phyloP scores from a whole-genome alignment of 2,113 vertebrate genomes.

The Macroglossus sobrinus region DNA sequence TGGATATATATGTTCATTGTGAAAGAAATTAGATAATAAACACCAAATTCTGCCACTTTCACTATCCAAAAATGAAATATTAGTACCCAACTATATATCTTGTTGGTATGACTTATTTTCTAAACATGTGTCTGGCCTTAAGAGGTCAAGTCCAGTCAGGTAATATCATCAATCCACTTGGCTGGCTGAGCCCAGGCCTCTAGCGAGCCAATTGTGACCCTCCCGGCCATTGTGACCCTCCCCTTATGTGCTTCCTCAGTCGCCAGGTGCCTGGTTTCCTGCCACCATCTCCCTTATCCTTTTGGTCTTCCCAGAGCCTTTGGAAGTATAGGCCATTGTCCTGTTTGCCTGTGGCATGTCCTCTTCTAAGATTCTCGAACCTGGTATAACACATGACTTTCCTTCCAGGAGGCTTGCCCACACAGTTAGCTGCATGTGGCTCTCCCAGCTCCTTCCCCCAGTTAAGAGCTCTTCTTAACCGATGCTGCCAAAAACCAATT shows the following conservation, averaged over 20 bases:
- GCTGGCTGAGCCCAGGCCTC: background rate
- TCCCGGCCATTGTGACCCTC: rapidly evolving
- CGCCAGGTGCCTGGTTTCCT: background rate
- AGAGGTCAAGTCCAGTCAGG: background rate
- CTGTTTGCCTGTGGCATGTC: background rate
- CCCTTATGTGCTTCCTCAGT: background rate
- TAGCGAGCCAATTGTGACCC: too few relatives aligned
- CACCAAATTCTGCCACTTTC: background rate
- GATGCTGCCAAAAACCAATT: background rate
- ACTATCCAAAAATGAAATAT: background rate
- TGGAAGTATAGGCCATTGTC: background rate
- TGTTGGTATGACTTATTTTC: background rate
- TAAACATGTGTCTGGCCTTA: background rate
- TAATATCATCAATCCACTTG: background rate
- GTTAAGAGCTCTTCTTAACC: background rate
- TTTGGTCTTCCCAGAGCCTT: background rate
- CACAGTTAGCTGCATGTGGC: background rate
- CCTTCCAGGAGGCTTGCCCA: background rate
- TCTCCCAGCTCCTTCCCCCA: background rate
- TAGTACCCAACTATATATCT: background rate
- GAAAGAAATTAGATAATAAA: background rate
- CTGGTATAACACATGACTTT: background rate
- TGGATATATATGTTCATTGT: background rate
- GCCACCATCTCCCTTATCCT: background rate
- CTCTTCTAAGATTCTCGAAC: background rate